Evolutionary conservation across 2,797 vertebrate genomes (phyloP), one percentile per base, ranked within the genome.

Genomic region (Naso thynnoides): DNA sequence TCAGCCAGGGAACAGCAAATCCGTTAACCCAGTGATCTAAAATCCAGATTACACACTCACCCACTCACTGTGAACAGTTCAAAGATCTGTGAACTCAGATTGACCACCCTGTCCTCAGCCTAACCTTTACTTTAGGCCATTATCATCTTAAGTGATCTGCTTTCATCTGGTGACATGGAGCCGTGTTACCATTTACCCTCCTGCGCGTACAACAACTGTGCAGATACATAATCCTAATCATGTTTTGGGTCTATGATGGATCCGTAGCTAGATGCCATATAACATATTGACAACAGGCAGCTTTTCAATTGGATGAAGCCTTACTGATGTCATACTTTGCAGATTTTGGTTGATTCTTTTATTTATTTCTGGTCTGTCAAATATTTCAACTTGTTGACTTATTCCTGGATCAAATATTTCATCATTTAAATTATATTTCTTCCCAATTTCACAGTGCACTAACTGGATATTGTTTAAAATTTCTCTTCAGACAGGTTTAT

Each of bases 81-180:
- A 42, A 66, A 57, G 33, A 69, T n/a, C 18, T 19, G 39, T 78
- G 41, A 70, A 45, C 49, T 58, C 21, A 53, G 63, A 64, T 10
- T 33, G 16, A 39, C 39, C 11, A 0, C 13, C 4, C 1, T 54
- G 59, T 58, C 58, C 64, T 81, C 63, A 58, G 49, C 13, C 23
- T 70, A 13, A 73, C 56, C 71, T 15, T 39, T 48, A 58, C 69
- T 55, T 69, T 31, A 54, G 47, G 59, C 15, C 52, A 14, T 50
- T 39, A 38, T 44, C 33, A 45, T 13, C 45, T 56, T 13, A 44
- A 67, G 29, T 27, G 21, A 55, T 60, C 18, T 27, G 54, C 48
- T 39, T 58, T 73, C 50, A 73, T 79, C 70, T 77, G 66, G 63
- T 81, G 61, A 48, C 36, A 55, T n/a, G 26, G 26, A 65, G 61